phyloP scores from a whole-genome alignment of 2,113 vertebrate species.

The Vulpes lagopus region DNA sequence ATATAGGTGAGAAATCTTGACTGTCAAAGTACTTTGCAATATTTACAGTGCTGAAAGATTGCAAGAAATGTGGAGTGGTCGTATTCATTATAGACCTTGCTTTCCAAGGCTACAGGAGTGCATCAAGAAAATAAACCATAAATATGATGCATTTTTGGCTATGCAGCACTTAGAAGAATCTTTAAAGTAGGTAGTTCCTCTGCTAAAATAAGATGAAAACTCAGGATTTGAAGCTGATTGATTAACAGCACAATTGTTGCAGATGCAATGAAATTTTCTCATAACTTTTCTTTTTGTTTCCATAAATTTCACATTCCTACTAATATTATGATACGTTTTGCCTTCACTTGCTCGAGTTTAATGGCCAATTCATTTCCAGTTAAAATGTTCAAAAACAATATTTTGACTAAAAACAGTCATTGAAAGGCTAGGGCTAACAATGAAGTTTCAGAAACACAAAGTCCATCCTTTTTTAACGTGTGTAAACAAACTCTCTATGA shows the following conservation, averaged over 20 bases:
- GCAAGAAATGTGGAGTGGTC: not conserved
- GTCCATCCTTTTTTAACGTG: not conserved
- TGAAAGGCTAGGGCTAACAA: not conserved
- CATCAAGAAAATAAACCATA: not conserved
- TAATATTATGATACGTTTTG: not conserved
- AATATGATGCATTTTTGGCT: not conserved
- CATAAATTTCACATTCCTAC: not conserved
- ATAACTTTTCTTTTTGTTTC: not conserved
- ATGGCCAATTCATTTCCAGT: not conserved
- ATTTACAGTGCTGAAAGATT: not conserved
- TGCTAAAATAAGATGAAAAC: constrained; percentile 11
- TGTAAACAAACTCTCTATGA: not conserved
- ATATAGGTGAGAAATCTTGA: constrained; percentile 9
- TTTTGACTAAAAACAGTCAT: not conserved
- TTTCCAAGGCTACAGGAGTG: not conserved
- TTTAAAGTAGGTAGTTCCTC: not conserved
- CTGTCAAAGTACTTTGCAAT: constrained; percentile 45
- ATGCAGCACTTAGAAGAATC: not conserved
- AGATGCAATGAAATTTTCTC: not conserved
- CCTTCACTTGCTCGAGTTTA: not conserved
- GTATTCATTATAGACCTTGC: not conserved
- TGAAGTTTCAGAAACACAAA: not conserved
- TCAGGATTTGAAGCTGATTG: not conserved
- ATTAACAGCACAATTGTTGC: not conserved
- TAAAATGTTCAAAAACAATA: not conserved